Percentiles rank a stretch among this genome's conserved stretches.
Evolutionary conservation across 1,140 invertebrate genomes (phyloP).

Genomic region (Cryptotermes secundus): DNA sequence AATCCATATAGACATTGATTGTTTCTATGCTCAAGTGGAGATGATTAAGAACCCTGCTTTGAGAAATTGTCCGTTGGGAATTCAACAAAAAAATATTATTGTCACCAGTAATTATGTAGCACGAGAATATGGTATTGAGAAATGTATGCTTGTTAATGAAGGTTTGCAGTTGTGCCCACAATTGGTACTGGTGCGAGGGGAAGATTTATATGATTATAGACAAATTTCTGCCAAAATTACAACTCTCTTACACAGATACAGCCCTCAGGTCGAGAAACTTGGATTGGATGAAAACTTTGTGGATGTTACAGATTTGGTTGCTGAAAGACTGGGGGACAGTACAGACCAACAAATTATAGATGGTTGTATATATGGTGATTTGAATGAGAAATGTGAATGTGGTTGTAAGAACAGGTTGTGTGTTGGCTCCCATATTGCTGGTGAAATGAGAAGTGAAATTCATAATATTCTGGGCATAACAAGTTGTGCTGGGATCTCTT

Average conservation of each 20-base stretch:
- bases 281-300: conserved; percentile 80
- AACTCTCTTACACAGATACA: conserved; percentile 64
- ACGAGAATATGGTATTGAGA: conserved; percentile 66
- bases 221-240: conserved; percentile 68
- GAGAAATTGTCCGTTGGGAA: conserved; percentile 64
- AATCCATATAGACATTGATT: conserved; percentile 76
- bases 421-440: conserved; percentile 66
- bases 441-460: conserved; percentile 67
- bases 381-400: conserved; percentile 58
- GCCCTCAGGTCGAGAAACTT: conserved; percentile 68
- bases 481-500: conserved; percentile 76
- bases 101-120: conserved; percentile 80
- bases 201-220: conserved; percentile 73
- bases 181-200: conserved; percentile 69
- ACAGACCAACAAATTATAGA: conserved; percentile 35
- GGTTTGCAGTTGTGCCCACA: conserved; percentile 66
- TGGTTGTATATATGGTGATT: conserved; percentile 37
- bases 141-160: conserved; percentile 70
- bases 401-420: conserved; percentile 66
- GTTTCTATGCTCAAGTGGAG: conserved; percentile 83
- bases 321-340: conserved; percentile 50
- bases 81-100: conserved; percentile 77
- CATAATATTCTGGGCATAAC: conserved; percentile 67
- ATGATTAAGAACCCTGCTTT: conserved; percentile 67
- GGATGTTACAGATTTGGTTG: conserved; percentile 69